Base-by-base conservation (phyloP, 2,797 vertebrate species). In the Emys orbicularis region DNA sequence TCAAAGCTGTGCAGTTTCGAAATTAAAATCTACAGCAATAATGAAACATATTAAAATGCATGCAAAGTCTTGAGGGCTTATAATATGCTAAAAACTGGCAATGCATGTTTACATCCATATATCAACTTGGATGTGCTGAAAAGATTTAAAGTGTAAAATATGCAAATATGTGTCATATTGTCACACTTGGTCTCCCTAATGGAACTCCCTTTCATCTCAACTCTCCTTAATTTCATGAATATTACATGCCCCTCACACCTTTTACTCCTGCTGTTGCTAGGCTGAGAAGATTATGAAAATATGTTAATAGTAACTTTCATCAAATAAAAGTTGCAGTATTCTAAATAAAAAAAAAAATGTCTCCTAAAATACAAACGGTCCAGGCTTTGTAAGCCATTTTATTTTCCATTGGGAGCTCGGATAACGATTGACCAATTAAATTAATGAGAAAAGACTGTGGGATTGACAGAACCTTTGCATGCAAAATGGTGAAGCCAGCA, bases 1-100 rank as follows among this genome's bases (percentile, higher is more conserved):
- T 98, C 98, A 98, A 99, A 99, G 99, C 98, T 95, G 98, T 98
- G 98, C 98, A 98, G 98, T 98, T 99, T 99, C 98, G 97, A 99
- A 99, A 99, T 99, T 99, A 99, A 99, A 99, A 99, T 99, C 98
- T 99, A 98, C 99, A 98, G 99, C 98, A 99, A 99, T 99, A 99
- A 98, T 98, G 98, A 98, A 98, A 99, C 99, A 98, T 99, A 99
- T 99, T 99, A 99, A 99, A 99, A 99, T 99, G 98, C 98, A 98
- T 99, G 99, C 99, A 98, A 99, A 99, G 99, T 99, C 98, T 98
- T 98, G 98, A 99, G 98, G 99, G 98, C 98, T 99, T 99, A 99
- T 99, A 99, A 99, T 99, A 99, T 99, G 99, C 98, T 98, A 98
- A 98, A 98, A 98, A 98, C 98, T 98, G 97, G 98, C 98, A 98